Percentiles rank a stretch among this genome's conserved stretches.
Evolutionary conservation across 1,140 invertebrate species (phyloP).

Genomic region (Ostrea denselamellosa): DNA sequence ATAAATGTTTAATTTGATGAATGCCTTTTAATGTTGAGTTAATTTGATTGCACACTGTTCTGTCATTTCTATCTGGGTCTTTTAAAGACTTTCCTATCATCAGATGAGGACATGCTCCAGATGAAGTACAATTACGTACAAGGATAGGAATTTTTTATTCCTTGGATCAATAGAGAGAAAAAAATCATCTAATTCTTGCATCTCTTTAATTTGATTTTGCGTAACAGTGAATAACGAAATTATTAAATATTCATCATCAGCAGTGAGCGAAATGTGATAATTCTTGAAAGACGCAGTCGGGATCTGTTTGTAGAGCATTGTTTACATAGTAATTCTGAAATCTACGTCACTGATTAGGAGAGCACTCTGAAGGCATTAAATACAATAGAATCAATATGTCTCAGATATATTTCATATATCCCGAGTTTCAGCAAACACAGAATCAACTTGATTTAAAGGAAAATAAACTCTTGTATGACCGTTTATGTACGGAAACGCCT

Average conservation of each 20-base stretch:
- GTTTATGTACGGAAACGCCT: conserved; percentile 22
- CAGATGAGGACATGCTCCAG: neutral
- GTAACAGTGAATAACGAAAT: conserved; percentile 43
- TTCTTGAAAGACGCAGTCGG: conserved; percentile 38
- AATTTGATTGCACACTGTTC: neutral
- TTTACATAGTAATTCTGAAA: conserved; percentile 41
- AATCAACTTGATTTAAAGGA: conserved; percentile 42
- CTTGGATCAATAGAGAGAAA: too few species aligned
- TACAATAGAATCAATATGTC: conserved; percentile 34
- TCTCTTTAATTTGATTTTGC: conserved; percentile 43
- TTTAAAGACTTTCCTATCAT: conserved; percentile 1
- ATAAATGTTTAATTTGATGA: neutral
- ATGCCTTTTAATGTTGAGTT: neutral
- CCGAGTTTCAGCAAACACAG: conserved; percentile 40
- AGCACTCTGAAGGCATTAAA: conserved; percentile 39
- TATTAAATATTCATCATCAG: conserved; percentile 44
- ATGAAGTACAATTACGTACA: too few species aligned
- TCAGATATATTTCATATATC: conserved; percentile 45
- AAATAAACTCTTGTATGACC: conserved; percentile 34
- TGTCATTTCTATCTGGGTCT: neutral
- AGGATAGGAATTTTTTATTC: too few species aligned
- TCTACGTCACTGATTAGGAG: conserved; percentile 44
- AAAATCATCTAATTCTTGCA: conserved; percentile 26
- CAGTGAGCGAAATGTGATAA: conserved; percentile 29
- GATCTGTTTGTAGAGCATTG: conserved; percentile 25